A percentile compares a stretch with the other conserved stretches of the same genome.
These are phyloP conservation scores for Synergus umbraculus DNA, from an alignment of 2,888 invertebrate genomes.

Conservation along the genomic window DNA sequence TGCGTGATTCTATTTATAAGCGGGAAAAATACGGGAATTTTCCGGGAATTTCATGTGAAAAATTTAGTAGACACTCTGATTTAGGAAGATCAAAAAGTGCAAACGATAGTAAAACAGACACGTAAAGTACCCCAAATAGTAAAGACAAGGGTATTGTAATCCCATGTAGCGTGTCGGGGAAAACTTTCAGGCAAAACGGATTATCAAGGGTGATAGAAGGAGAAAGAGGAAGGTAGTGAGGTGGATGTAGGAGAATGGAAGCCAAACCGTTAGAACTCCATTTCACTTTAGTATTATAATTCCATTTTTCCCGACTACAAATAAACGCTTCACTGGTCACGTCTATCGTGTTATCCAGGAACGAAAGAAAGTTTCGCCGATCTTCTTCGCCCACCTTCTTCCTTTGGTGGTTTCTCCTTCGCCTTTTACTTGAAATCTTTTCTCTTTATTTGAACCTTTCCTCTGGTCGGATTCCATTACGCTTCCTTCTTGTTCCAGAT, in stretches of 20 bases:
- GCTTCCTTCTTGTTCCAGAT: constrained; percentile 42
- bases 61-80: too few relatives aligned
- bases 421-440: constrained; percentile 21
- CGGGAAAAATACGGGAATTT: too few relatives aligned
- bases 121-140: too few relatives aligned
- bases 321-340: constrained; percentile 67
- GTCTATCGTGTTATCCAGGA: constrained; percentile 66
- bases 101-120: background rate
- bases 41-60: too few relatives aligned
- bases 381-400: constrained; percentile 21
- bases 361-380: constrained; percentile 57
- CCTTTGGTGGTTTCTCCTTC: constrained; percentile 22
- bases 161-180: too few relatives aligned
- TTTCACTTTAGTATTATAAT: constrained; percentile 68
- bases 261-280: constrained; percentile 63
- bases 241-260: constrained; percentile 17
- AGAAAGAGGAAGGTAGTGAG: background rate
- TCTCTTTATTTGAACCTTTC: constrained; percentile 41
- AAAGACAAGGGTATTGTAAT: too few relatives aligned
- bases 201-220: background rate
- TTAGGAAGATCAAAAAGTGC: too few relatives aligned
- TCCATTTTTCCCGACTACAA: constrained; percentile 68
- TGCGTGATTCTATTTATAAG: too few relatives aligned
- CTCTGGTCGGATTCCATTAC: constrained; percentile 22
- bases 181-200: too few relatives aligned